These are phyloP conservation scores for Nothobranchius kuhntae DNA, from an alignment of 2,113 vertebrate species.

Conservation along the genomic window DNA sequence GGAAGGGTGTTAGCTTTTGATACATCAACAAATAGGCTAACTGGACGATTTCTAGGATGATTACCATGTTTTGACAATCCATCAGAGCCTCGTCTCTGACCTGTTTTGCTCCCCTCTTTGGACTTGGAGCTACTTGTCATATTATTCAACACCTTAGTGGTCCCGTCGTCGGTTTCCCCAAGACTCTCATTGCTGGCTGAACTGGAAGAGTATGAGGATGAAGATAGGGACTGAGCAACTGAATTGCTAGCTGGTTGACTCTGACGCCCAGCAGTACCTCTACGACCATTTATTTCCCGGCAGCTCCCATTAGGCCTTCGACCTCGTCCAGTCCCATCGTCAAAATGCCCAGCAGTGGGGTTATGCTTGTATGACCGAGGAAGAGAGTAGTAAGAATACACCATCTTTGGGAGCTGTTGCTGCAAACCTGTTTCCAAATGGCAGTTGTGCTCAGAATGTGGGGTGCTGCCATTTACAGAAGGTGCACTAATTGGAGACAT, in stretches of 20 bases:
- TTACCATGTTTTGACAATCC: constrained; percentile 65
- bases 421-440: constrained; percentile 62
- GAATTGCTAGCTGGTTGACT: constrained; percentile 42
- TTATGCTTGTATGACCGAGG: constrained; percentile 79
- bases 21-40: constrained; percentile 79
- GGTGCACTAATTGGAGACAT: constrained; percentile 82
- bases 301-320: constrained; percentile 56
- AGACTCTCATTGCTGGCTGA: constrained; percentile 85
- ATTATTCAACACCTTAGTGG: constrained; percentile 34
- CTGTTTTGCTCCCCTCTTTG: constrained; percentile 57
- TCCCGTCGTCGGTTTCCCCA: constrained; percentile 76
- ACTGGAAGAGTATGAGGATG: constrained; percentile 82
- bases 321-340: constrained; percentile 70
- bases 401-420: constrained; percentile 76
- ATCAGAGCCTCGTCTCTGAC: constrained; percentile 62
- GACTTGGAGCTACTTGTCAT: constrained; percentile 39
- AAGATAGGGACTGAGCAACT: constrained; percentile 71
- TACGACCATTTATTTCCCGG: constrained; percentile 49
- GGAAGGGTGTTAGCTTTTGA: constrained; percentile 82
- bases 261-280: constrained; percentile 42
- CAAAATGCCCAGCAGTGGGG: constrained; percentile 62
- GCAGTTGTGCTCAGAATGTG: constrained; percentile 52
- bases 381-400: constrained; percentile 80
- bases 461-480: constrained; percentile 75
- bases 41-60: constrained; percentile 66